phyloP scores from a whole-genome alignment of 2,113 vertebrate genomes.

The Hyla sarda region DNA sequence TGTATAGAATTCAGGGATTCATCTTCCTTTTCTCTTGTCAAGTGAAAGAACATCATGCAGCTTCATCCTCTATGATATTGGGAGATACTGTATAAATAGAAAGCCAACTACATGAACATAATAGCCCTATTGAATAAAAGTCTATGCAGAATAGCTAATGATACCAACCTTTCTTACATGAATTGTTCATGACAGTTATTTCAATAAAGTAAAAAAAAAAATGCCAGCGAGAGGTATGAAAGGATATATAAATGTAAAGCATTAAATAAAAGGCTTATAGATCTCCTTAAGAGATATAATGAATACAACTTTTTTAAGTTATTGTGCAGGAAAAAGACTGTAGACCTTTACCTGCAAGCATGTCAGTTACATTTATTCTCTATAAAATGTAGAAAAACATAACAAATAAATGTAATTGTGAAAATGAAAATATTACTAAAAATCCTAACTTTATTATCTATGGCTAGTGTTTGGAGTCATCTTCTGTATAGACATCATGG shows the following conservation, averaged over 20 bases:
- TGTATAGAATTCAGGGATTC: constrained; percentile 58
- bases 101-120: neutral
- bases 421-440: too few species aligned
- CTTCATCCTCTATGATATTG: constrained; percentile 3
- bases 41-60: constrained; percentile 9
- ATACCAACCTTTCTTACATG: neutral
- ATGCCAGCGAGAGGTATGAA: neutral
- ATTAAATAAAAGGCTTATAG: neutral
- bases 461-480: too few species aligned
- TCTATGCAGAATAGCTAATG: constrained; percentile 5
- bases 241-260: neutral
- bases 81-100: constrained; percentile 19
- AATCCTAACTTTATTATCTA: too few species aligned
- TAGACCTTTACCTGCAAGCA: neutral
- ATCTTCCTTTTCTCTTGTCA: neutral
- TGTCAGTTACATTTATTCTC: neutral
- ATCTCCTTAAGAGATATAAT: neutral
- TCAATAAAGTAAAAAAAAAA: neutral
- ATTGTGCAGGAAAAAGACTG: neutral
- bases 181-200: constrained; percentile 18
- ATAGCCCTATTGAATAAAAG: neutral
- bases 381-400: neutral
- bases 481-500: too few species aligned
- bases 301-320: neutral
- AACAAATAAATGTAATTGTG: too few species aligned